Evolutionary conservation across 2,113 vertebrate genomes (phyloP), one percentile per base, ranked within the genome.

Genomic region (Rhea americana): DNA sequence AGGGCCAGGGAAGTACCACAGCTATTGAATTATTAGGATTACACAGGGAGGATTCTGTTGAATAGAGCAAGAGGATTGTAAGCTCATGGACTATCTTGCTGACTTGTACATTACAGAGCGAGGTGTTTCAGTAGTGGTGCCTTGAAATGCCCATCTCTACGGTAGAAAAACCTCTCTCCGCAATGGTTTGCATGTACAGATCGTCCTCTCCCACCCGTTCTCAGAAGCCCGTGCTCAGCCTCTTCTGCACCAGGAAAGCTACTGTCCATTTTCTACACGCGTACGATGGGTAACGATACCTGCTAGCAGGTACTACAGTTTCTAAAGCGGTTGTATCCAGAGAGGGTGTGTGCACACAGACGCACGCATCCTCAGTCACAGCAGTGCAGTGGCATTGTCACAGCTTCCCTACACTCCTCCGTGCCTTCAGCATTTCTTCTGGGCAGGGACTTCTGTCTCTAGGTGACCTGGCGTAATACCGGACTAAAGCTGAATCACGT

Each of bases 321-420:
- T 87, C 62, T 55, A 71, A 62, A 55, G 32, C 28, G 62, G 32
- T 17, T 39, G 13, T 62, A 51, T 56, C 39, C 82, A 82, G 2
- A 0, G 20, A 70, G 66, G 37, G 7, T 51, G 48, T 73, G 24
- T 43, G 63, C 41, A 48, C 70, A 59, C n/a, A 65, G 51, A n/a
- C 28, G 62, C 30, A n/a, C 2, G 8, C 3, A 8, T 76, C 45
- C 13, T 59, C 39, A 21, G 71, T 26, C 0, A 0, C 30, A 30
- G 5, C 18, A 45, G 10, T 1, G 2, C 35, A 37, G 41, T 2
- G 0, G 47, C 35, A 22, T 7, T 56, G 51, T 13, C 5, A 11
- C 7, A 4, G 59, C 37, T 21, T 65, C 62, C 5, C 19, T 21
- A 50, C 11, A 14, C 20, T 66, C 50, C 66, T 79, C 0, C 0